Conservation (phyloP, 2,113 vertebrate genomes). For the Lampris megalopsis region DNA sequence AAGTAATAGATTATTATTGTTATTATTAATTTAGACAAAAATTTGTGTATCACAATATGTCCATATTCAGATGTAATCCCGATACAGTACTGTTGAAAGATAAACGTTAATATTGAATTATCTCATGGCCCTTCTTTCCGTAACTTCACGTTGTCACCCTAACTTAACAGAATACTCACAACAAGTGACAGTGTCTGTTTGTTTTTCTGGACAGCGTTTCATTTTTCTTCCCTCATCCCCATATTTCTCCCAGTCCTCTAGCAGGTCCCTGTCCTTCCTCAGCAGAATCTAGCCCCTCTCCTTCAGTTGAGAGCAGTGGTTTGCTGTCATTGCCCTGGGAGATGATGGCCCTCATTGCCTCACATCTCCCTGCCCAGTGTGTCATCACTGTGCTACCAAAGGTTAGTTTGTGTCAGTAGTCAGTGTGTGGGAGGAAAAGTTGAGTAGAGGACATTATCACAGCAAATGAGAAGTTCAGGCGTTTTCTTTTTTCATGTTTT, state of each 20-base stretch:
- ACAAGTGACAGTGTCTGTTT: not conserved
- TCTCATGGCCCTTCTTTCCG: not conserved
- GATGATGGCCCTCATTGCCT: constrained; percentile 79
- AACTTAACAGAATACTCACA: not conserved
- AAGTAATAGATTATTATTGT: no score
- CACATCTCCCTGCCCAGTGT: constrained; percentile 81
- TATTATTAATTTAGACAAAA: no score
- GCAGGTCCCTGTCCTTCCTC: constrained; percentile 20
- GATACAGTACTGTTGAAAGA: no score
- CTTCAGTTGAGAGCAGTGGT: constrained; percentile 60
- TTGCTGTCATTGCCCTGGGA: constrained; percentile 83
- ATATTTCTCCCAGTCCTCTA: constrained; percentile 45
- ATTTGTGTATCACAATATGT: no score
- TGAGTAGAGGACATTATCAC: no score
- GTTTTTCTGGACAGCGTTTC: not conserved
- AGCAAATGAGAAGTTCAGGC: no score
- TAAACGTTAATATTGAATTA: no score
- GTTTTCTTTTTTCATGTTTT: no score
- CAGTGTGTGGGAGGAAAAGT: not conserved
- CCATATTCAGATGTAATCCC: no score
- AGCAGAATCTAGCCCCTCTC: constrained; percentile 55
- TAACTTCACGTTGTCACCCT: no score
- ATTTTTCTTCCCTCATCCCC: not conserved
- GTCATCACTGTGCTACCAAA: constrained; percentile 80
- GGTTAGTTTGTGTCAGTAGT: constrained; percentile 59